phyloP scores from a whole-genome alignment of 2,113 vertebrate species.

The Trematocara marginatum region DNA sequence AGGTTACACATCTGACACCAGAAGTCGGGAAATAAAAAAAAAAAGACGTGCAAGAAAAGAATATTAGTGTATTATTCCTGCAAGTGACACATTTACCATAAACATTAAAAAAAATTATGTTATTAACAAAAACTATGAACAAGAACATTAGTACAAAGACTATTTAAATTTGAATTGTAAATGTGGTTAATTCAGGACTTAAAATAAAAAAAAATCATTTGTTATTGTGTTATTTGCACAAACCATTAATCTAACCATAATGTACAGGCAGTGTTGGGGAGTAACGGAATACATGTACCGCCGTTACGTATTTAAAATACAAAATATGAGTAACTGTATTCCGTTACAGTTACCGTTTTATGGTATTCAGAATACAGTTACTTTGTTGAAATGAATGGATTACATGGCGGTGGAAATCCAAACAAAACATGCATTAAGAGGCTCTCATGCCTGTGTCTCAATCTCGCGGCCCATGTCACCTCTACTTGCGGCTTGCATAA shows the following conservation, averaged over 20 bases:
- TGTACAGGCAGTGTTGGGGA: background rate
- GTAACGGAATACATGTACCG: background rate
- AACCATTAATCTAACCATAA: background rate
- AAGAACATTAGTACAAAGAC: background rate
- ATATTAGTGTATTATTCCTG: background rate
- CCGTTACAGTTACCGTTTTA: background rate
- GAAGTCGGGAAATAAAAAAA: background rate
- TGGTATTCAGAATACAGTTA: no score
- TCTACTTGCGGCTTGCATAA: no score
- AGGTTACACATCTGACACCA: background rate
- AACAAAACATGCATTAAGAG: no score
- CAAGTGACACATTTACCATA: background rate
- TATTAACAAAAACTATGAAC: background rate
- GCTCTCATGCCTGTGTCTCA: no score
- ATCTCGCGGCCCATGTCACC: no score
- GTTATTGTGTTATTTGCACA: background rate
- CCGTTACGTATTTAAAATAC: background rate
- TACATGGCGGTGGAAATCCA: no score
- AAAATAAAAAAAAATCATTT: background rate
- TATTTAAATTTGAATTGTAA: background rate
- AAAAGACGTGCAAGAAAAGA: background rate
- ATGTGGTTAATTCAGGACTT: background rate
- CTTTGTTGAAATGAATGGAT: no score
- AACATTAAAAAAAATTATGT: background rate
- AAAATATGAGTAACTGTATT: background rate